Conservation (phyloP, 37 sponge, comb jelly and placozoan genomes). For the Haliclona indistincta region DNA sequence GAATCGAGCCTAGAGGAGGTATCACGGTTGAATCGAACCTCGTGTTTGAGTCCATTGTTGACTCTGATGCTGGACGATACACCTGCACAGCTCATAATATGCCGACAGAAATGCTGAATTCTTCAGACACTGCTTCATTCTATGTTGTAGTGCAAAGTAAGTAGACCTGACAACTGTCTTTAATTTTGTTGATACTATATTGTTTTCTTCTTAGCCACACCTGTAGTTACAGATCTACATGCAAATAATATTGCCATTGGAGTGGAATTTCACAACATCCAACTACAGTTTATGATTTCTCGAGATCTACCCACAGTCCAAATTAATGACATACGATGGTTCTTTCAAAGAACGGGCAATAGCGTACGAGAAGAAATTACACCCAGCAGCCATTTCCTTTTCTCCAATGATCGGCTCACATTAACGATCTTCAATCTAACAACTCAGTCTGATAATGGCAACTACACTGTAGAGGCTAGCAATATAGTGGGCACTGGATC, state of each 20-base stretch:
- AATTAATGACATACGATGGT: conserved; percentile 1
- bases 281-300: neutral
- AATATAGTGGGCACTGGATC: conserved; percentile 6
- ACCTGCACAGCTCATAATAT: neutral
- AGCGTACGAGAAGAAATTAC: neutral
- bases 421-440: neutral
- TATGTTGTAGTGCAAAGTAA: conserved; percentile 8
- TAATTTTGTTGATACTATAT: neutral
- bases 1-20: neutral
- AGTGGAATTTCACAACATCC: neutral
- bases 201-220: neutral
- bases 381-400: neutral
- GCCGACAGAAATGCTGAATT: no score
- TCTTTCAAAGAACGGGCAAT: no score
- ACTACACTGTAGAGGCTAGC: conserved; percentile 14
- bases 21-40: neutral
- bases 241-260: neutral
- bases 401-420: neutral
- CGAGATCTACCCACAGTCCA: conserved; percentile 3
- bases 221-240: neutral
- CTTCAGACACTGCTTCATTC: neutral
- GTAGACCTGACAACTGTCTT: neutral
- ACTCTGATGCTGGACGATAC: conserved; percentile 14
- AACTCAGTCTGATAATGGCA: conserved; percentile 6
- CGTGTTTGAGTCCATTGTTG: neutral